These are phyloP conservation scores for Ivindomyrus marchei DNA, from an alignment of 2,113 vertebrate genomes.

Conservation along the genomic window DNA sequence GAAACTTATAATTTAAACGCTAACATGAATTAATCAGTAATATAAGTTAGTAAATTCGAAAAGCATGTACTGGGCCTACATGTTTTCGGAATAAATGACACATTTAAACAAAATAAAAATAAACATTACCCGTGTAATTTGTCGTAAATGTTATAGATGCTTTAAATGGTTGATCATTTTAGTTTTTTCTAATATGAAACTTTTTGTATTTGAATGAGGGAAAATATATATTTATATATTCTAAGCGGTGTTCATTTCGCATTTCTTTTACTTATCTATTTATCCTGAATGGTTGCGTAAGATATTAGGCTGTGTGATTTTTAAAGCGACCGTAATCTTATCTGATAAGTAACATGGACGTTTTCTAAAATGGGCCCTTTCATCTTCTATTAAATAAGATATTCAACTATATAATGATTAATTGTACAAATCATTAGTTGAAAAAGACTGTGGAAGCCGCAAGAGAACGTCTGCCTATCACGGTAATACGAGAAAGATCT, in stretches of 20 bases:
- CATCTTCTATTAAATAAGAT: constrained; percentile 16
- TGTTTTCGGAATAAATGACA: background rate
- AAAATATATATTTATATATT: background rate
- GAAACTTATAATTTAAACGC: background rate
- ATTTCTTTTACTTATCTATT: background rate
- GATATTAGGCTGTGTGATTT: background rate
- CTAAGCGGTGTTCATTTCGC: background rate
- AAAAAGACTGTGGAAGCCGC: background rate
- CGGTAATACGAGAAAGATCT: background rate
- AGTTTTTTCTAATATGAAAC: background rate
- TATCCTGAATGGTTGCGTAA: background rate
- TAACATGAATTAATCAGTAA: background rate
- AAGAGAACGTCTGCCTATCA: constrained; percentile 51
- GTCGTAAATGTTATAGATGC: background rate
- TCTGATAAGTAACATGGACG: background rate
- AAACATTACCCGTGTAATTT: background rate
- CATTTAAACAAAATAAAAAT: background rate
- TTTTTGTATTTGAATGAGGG: background rate
- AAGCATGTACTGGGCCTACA: background rate
- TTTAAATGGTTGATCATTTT: background rate
- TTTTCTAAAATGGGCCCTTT: background rate
- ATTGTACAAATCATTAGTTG: background rate
- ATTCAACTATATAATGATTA: background rate
- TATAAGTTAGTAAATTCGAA: background rate
- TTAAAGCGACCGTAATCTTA: background rate